These are phyloP conservation scores for Poeciliopsis gracilis DNA, from an alignment of 2,797 vertebrate species.

Conservation along the genomic window DNA sequence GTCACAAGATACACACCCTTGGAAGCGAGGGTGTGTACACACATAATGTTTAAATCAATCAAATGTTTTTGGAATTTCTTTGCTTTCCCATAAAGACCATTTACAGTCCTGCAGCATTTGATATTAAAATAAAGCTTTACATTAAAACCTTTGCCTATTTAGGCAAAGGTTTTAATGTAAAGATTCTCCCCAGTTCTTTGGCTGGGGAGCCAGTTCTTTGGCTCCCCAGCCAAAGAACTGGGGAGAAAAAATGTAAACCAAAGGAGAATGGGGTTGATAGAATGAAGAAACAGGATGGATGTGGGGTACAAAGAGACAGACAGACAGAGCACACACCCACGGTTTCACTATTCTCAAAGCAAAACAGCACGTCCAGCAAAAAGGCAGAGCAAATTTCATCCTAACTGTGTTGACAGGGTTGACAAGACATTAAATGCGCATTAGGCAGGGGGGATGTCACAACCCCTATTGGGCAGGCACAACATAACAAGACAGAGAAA, in stretches of 20 bases:
- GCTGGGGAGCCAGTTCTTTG: no score
- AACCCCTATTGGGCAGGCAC: constrained; percentile 52
- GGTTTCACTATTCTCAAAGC: constrained; percentile 59
- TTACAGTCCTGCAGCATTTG: no score
- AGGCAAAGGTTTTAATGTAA: no score
- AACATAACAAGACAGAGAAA: constrained; percentile 54
- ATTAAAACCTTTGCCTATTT: no score
- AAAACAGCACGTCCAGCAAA: constrained; percentile 49
- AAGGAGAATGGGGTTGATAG: constrained; percentile 54
- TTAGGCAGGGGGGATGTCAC: constrained; percentile 50
- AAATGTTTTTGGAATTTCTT: no score
- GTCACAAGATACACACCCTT: constrained; percentile 58
- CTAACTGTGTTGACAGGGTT: constrained; percentile 68
- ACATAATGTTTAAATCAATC: no score
- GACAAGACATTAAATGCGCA: constrained; percentile 70
- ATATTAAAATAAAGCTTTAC: no score
- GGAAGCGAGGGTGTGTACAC: constrained; percentile 70
- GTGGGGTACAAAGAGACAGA: constrained; percentile 62
- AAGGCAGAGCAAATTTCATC: constrained; percentile 53
- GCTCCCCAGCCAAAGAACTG: constrained; percentile 53
- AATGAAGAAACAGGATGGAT: constrained; percentile 54
- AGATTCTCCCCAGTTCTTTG: no score
- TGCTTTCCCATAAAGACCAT: no score
- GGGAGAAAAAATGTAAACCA: constrained; percentile 47
- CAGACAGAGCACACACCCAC: constrained; percentile 42